phyloP scores from a whole-genome alignment of 37 sponge, comb jelly and placozoan genomes.

The Aplysina aerophoba region DNA sequence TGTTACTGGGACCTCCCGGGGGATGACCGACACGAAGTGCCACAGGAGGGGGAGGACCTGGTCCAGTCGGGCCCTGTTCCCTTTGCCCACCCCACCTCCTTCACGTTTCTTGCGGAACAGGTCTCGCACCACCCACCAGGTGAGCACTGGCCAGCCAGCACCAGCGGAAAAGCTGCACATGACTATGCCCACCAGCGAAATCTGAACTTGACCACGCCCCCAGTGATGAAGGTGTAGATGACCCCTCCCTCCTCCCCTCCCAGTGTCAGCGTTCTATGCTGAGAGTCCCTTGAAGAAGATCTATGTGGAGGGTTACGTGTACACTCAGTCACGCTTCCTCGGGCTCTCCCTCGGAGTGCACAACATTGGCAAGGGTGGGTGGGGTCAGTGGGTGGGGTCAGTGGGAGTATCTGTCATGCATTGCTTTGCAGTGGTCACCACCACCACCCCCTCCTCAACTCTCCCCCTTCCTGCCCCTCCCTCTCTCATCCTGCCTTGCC shows the following conservation, averaged over 20 bases:
- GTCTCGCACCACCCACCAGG: conserved; percentile 98
- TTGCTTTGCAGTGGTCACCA: background rate
- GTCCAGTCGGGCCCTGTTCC: conserved; percentile 81
- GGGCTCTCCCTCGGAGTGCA: conserved; percentile 96
- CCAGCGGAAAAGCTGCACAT: background rate
- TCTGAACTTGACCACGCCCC: too few species aligned
- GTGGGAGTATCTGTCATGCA: too few species aligned
- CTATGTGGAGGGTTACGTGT: conserved; percentile 80
- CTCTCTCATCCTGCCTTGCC: background rate
- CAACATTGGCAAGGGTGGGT: conserved; percentile 79
- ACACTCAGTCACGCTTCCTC: conserved; percentile 95
- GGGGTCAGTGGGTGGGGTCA: too few species aligned
- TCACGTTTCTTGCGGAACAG: conserved; percentile 94
- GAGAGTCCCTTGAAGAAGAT: conserved; percentile 87
- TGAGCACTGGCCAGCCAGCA: background rate
- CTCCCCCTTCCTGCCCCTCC: conserved; percentile 2
- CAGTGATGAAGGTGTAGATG: too few species aligned
- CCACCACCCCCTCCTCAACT: background rate
- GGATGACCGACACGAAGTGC: background rate
- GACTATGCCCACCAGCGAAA: too few species aligned
- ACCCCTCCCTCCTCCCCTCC: background rate
- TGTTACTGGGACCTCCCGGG: conserved; percentile 94
- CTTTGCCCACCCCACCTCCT: conserved; percentile 68
- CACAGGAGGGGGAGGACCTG: conserved; percentile 38
- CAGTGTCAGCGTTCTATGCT: conserved; percentile 95